phyloP scores from a whole-genome alignment of 2,888 invertebrate genomes.

The Congeria kusceri region DNA sequence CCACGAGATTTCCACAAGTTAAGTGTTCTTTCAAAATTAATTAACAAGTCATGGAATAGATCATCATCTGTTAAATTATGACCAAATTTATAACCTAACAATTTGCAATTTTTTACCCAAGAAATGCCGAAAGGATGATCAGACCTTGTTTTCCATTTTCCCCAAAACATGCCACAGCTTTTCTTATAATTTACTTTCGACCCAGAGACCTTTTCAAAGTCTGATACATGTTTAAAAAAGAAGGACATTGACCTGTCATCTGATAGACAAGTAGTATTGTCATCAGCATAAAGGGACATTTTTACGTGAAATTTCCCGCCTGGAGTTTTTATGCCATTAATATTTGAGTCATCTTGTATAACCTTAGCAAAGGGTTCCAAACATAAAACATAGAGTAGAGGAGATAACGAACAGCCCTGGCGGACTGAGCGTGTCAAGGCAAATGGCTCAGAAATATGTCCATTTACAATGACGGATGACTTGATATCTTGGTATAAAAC shows the following conservation, averaged over 20 bases:
- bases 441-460: conserved; percentile 43
- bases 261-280: conserved; percentile 23
- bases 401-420: conserved; percentile 57
- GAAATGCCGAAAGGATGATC: too few relatives aligned
- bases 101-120: too few relatives aligned
- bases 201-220: too few relatives aligned
- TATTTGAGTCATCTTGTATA: conserved; percentile 13
- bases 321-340: conserved; percentile 17
- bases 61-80: too few relatives aligned
- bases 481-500: conserved; percentile 59
- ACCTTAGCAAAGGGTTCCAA: conserved; percentile 33
- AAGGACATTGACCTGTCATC: conserved; percentile 5
- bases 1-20: too few relatives aligned
- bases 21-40: too few relatives aligned
- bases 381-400: conserved; percentile 42
- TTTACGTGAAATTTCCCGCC: conserved; percentile 16
- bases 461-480: conserved; percentile 55
- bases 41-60: too few relatives aligned
- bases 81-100: too few relatives aligned
- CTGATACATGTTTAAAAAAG: conserved; percentile 20
- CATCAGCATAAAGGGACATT: conserved; percentile 39
- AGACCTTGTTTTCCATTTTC: too few relatives aligned
- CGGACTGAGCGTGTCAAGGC: conserved; percentile 40
- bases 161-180: too few relatives aligned
- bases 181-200: too few relatives aligned